These are phyloP conservation scores for Sericinus montela DNA, from an alignment of 2,888 invertebrate species.

Conservation along the genomic window DNA sequence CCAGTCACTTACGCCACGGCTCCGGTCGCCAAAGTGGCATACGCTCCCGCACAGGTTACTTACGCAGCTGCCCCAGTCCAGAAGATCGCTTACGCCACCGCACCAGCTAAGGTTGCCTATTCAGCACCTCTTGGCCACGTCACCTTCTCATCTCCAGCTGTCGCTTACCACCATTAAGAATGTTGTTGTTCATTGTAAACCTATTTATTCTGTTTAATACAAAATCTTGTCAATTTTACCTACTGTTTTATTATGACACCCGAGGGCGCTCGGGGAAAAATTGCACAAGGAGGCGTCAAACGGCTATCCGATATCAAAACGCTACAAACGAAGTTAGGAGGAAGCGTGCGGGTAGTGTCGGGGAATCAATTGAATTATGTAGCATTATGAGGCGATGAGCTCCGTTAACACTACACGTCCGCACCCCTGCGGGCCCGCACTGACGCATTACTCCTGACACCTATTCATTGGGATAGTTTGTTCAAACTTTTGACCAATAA, in stretches of 20 bases:
- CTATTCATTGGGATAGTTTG: conserved; percentile 67
- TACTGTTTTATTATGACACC: conserved; percentile 40
- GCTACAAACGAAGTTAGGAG: conserved; percentile 73
- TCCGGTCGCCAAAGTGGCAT: conserved; percentile 33
- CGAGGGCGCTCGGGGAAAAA: conserved; percentile 44
- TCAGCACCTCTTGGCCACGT: conserved; percentile 42
- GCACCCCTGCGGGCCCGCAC: conserved; percentile 46
- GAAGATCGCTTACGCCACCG: conserved; percentile 18
- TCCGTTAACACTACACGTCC: conserved; percentile 71
- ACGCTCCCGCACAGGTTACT: conserved; percentile 37
- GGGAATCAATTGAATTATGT: conserved; percentile 78
- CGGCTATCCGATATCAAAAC: conserved; percentile 77
- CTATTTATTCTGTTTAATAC: conserved; percentile 58
- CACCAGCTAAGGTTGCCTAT: conserved; percentile 30
- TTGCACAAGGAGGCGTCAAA: conserved; percentile 65
- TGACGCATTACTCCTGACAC: conserved; percentile 73
- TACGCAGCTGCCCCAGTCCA: conserved; percentile 39
- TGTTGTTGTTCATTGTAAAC: conserved; percentile 31
- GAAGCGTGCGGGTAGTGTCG: conserved; percentile 76
- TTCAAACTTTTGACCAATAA: conserved; percentile 29
- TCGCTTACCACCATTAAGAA: conserved; percentile 64
- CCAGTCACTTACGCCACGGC: conserved; percentile 29
- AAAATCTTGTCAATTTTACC: conserved; percentile 24
- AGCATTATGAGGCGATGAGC: conserved; percentile 70
- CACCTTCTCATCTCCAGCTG: conserved; percentile 54